Percentiles rank a stretch among this genome's conserved stretches.
Conservation (phyloP, 2,888 invertebrate genomes). For the Melipona beecheii region DNA sequence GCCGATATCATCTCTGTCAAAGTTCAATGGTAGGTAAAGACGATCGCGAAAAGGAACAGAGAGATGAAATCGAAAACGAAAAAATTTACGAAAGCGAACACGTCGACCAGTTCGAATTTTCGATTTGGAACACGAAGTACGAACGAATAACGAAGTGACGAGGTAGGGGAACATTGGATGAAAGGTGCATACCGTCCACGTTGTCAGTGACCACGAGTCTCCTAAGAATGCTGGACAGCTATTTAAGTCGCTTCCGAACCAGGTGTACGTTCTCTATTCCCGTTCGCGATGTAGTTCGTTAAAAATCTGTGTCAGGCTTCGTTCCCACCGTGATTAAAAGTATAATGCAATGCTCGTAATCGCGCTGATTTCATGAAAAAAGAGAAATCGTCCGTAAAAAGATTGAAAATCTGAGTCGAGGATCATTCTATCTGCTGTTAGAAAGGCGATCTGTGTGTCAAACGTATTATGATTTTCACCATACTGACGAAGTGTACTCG, state of each 20-base stretch:
- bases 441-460: too few species aligned
- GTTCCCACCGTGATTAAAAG: neutral
- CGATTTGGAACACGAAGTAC: slow-evolving; percentile 11
- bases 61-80: neutral
- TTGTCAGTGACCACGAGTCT: slow-evolving; percentile 52
- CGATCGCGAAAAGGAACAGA: too few species aligned
- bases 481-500: too few species aligned
- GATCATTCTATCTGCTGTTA: too few species aligned
- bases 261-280: neutral
- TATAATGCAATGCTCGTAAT: neutral
- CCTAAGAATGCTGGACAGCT: slow-evolving; percentile 42
- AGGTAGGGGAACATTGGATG: slow-evolving; percentile 54
- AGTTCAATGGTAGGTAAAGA: neutral
- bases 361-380: neutral
- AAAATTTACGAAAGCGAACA: neutral
- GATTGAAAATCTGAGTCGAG: too few species aligned
- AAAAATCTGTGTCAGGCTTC: neutral
- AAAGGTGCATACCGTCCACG: slow-evolving; percentile 48
- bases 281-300: neutral
- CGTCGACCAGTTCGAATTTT: slow-evolving; percentile 12
- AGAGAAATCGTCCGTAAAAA: too few species aligned
- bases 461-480: too few species aligned
- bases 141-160: slow-evolving; percentile 16
- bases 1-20: neutral
- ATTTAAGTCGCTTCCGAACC: neutral